Percentiles rank a stretch among this genome's conserved stretches.
Evolutionary conservation across 2,888 invertebrate genomes (phyloP).

Genomic region (Polydesmus complanatus): DNA sequence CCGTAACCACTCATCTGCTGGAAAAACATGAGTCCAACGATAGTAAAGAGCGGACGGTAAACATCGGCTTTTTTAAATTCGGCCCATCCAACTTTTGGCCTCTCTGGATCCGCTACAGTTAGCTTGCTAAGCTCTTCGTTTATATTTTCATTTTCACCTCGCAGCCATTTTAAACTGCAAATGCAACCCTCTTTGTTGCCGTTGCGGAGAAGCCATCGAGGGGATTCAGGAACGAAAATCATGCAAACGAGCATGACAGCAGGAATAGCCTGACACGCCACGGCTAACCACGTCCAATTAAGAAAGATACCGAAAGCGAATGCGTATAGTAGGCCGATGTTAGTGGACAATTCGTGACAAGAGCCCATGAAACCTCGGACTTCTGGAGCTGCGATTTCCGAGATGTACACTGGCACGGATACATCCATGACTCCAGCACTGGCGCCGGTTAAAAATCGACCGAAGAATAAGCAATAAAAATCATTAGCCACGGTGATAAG

Average conservation of each 20-base stretch:
- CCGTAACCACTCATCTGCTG: constrained; percentile 20
- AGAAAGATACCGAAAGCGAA: constrained; percentile 4
- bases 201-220: constrained; percentile 10
- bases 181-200: neutral
- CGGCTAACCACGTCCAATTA: constrained; percentile 10
- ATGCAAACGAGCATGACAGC: neutral
- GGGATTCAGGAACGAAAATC: constrained; percentile 12
- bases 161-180: constrained; percentile 2
- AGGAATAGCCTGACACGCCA: constrained; percentile 3
- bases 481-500: constrained; percentile 9
- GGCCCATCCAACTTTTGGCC: neutral
- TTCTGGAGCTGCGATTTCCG: constrained; percentile 17
- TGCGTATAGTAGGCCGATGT: constrained; percentile 4
- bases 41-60: constrained; percentile 15
- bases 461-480: constrained; percentile 9
- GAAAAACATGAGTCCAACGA: constrained; percentile 19
- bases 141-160: neutral
- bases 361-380: constrained; percentile 18
- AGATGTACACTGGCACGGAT: constrained; percentile 14
- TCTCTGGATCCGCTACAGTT: neutral
- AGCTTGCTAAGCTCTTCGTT: neutral
- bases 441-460: constrained; percentile 17
- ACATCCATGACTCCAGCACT: constrained; percentile 16
- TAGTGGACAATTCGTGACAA: constrained; percentile 16
- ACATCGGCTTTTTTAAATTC: neutral